These are phyloP conservation scores for Anagrus nilaparvatae DNA, from an alignment of 1,140 invertebrate species.

Conservation along the genomic window DNA sequence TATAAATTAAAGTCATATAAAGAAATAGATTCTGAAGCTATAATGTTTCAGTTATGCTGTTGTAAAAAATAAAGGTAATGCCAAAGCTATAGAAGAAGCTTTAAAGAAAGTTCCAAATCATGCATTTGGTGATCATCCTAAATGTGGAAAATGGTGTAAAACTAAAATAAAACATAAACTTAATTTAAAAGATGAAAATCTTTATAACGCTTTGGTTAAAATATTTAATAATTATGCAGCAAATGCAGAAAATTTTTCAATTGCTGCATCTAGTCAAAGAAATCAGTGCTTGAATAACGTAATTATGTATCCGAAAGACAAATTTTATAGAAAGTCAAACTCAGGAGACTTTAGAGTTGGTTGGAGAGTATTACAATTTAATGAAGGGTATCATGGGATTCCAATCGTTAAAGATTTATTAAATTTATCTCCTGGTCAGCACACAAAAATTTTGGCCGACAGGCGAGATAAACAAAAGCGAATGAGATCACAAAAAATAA, in stretches of 20 bases:
- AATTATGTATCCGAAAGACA: constrained; percentile 5
- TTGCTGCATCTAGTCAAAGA: constrained; percentile 11
- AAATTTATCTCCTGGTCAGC: too few species aligned
- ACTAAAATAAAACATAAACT: constrained; percentile 6
- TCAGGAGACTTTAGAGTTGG: too few species aligned
- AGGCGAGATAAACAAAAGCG: too few species aligned
- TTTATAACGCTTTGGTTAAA: constrained; percentile 2
- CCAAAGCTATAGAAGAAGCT: constrained; percentile 6
- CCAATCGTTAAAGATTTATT: too few species aligned
- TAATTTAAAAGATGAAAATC: constrained; percentile 5
- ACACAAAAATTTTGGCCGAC: too few species aligned
- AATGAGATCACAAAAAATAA: too few species aligned
- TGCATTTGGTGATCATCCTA: constrained; percentile 16
- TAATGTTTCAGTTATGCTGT: constrained; percentile 19
- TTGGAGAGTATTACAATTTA: too few species aligned
- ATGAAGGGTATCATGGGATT: too few species aligned
- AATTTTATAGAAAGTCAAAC: too few species aligned
- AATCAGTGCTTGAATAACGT: constrained; percentile 13
- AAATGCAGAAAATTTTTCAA: constrained; percentile 10
- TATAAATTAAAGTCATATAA: constrained; percentile 11
- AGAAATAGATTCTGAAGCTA: constrained; percentile 13
- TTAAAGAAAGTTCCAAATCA: constrained; percentile 15
- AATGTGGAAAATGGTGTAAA: constrained; percentile 18
- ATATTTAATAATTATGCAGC: constrained; percentile 9
- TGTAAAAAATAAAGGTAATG: constrained; percentile 16